Percentiles rank a stretch among this genome's conserved stretches.
These are phyloP conservation scores for Xenopus petersii DNA, from an alignment of 2,797 vertebrate genomes.

Conservation along the genomic window DNA sequence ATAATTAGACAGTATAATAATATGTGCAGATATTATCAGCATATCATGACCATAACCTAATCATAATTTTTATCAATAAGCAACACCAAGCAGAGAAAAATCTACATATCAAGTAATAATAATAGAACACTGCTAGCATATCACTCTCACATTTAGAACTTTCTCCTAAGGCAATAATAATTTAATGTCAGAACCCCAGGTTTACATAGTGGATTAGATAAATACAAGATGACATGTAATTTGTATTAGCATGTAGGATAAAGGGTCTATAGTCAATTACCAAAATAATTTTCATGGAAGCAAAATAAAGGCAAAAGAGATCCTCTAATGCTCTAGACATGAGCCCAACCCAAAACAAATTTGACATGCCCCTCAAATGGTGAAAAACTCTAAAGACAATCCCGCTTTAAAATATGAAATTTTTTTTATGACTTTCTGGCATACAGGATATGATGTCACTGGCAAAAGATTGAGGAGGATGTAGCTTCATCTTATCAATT, in stretches of 20 bases:
- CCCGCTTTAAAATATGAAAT: too few species aligned
- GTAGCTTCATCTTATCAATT: too few species aligned
- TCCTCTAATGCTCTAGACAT: too few species aligned
- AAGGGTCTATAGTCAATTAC: slow-evolving; percentile 30
- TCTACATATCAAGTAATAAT: slow-evolving; percentile 6
- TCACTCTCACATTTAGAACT: slow-evolving; percentile 16
- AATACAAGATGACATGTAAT: slow-evolving; percentile 39
- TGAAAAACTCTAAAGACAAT: too few species aligned
- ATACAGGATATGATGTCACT: too few species aligned
- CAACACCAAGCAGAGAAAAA: slow-evolving; percentile 10
- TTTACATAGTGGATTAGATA: slow-evolving; percentile 21
- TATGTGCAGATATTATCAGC: not conserved
- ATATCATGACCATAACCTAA: not conserved
- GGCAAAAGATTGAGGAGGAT: too few species aligned
- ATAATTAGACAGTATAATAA: slow-evolving; percentile 3
- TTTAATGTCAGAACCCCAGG: slow-evolving; percentile 39
- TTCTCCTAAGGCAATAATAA: slow-evolving; percentile 26
- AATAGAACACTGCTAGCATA: slow-evolving; percentile 8
- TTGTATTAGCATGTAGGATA: slow-evolving; percentile 21
- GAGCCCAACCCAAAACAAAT: too few species aligned
- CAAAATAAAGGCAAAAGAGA: too few species aligned
- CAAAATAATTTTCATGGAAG: not conserved
- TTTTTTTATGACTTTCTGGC: too few species aligned
- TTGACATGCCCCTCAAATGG: too few species aligned
- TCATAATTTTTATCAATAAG: slow-evolving; percentile 16